Conservation (phyloP, 2,888 invertebrate species). For the Volucella bombylans region DNA sequence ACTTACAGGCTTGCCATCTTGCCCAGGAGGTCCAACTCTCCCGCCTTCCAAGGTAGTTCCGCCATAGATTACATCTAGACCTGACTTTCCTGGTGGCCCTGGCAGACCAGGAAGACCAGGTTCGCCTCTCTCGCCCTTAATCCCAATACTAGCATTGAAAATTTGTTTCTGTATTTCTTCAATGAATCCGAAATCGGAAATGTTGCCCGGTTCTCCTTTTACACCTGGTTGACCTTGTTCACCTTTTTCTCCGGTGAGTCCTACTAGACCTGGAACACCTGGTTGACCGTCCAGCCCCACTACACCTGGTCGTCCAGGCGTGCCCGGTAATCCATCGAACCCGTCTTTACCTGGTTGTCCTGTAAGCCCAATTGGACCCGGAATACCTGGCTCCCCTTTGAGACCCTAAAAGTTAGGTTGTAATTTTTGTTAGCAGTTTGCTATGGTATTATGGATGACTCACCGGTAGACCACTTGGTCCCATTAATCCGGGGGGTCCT, state of each 20-base stretch:
- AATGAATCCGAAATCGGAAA: constrained; percentile 79
- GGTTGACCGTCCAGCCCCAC: constrained; percentile 74
- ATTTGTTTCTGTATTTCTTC: constrained; percentile 41
- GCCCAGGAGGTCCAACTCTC: constrained; percentile 23
- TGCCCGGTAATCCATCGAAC: constrained; percentile 84
- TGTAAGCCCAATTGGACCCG: constrained; percentile 83
- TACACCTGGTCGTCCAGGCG: constrained; percentile 82
- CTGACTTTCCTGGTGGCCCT: constrained; percentile 77
- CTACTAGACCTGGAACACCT: constrained; percentile 79
- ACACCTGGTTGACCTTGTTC: constrained; percentile 83
- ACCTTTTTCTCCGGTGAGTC: constrained; percentile 83
- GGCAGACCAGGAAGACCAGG: constrained; percentile 78
- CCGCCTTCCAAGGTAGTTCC: constrained; percentile 23
- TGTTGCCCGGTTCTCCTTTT: constrained; percentile 82
- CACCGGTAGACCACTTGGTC: constrained; percentile 31
- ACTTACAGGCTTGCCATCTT: no score
- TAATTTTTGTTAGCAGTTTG: background rate
- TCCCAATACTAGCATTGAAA: constrained; percentile 44
- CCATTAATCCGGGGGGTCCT: constrained; percentile 29
- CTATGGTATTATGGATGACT: background rate
- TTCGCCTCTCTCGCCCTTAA: constrained; percentile 72
- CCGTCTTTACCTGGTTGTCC: constrained; percentile 85
- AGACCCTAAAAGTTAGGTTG: constrained; percentile 6
- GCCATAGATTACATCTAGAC: constrained; percentile 63
- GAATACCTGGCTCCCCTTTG: constrained; percentile 57